Conservation (phyloP, 2,888 invertebrate species). For the Timema podura region DNA sequence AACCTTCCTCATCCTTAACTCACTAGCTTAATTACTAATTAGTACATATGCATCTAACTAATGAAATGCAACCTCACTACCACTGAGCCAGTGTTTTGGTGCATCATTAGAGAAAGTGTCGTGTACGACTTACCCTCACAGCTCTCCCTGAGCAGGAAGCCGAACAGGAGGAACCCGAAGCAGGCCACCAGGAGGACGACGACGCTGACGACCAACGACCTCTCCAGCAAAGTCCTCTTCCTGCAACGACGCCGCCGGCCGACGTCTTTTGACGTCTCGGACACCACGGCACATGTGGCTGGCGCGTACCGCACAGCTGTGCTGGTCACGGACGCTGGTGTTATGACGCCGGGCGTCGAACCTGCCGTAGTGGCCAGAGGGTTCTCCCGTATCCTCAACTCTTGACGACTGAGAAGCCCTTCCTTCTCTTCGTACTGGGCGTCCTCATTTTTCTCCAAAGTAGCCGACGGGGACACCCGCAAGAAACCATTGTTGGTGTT, state of each 20-base stretch:
- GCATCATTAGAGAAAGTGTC: too few species aligned
- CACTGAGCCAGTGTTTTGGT: not conserved
- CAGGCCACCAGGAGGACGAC: slow-evolving; percentile 18
- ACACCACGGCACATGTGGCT: slow-evolving; percentile 8
- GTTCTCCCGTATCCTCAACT: slow-evolving; percentile 23
- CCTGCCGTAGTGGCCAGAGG: slow-evolving; percentile 11
- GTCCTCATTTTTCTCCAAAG: not conserved
- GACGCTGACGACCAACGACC: slow-evolving; percentile 13
- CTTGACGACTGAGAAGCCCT: slow-evolving; percentile 6
- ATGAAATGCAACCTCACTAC: too few species aligned
- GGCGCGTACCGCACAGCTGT: slow-evolving; percentile 12
- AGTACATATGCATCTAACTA: too few species aligned
- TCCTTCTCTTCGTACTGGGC: not conserved
- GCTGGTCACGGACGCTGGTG: not conserved
- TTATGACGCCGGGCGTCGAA: not conserved
- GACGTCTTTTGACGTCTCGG: slow-evolving; percentile 5
- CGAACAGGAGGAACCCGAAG: slow-evolving; percentile 21
- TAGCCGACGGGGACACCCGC: slow-evolving; percentile 8
- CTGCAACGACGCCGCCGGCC: not conserved
- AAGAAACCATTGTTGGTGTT: slow-evolving; percentile 24
- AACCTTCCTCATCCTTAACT: too few species aligned
- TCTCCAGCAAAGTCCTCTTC: slow-evolving; percentile 5
- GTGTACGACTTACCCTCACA: not conserved
- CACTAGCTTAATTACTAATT: too few species aligned
- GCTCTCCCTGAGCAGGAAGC: slow-evolving; percentile 17